Evolutionary conservation across 1,140 invertebrate species (phyloP).

Genomic region (Manduca sexta): DNA sequence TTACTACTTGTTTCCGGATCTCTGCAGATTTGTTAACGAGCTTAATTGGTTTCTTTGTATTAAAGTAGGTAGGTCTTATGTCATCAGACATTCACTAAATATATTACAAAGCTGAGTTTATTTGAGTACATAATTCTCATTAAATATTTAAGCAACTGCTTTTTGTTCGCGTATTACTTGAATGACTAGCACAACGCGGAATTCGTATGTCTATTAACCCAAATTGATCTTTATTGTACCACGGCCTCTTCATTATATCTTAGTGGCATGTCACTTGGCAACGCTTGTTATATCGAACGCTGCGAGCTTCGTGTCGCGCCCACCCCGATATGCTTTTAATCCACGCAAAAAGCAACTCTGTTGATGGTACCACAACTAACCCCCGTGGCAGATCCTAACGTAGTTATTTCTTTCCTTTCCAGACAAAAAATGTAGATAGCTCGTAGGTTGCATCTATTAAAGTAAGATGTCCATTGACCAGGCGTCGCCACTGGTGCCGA

Average conservation of each 20-base stretch:
- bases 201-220: conserved; percentile 41
- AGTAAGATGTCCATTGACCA: conserved; percentile 71
- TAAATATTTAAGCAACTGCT: no score
- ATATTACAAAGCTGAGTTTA: no score
- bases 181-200: conserved; percentile 13
- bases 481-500: conserved; percentile 68
- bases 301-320: conserved; percentile 6
- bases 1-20: no score
- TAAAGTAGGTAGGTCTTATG: no score
- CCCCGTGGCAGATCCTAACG: conserved; percentile 29
- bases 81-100: no score
- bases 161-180: no score
- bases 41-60: no score
- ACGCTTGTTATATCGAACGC: conserved; percentile 17
- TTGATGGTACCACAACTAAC: conserved; percentile 37
- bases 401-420: conserved; percentile 55
- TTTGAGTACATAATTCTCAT: no score
- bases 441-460: conserved; percentile 43
- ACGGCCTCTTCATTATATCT: conserved; percentile 33
- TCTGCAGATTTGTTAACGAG: no score
- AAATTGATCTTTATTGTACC: conserved; percentile 41
- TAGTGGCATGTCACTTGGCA: conserved; percentile 24
- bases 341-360: conserved; percentile 36
- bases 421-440: conserved; percentile 67
- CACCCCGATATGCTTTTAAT: conserved; percentile 15